Evolutionary conservation across 2,888 invertebrate species (phyloP), one percentile per base, ranked within the genome.

Genomic region (Drosophila atripex): DNA sequence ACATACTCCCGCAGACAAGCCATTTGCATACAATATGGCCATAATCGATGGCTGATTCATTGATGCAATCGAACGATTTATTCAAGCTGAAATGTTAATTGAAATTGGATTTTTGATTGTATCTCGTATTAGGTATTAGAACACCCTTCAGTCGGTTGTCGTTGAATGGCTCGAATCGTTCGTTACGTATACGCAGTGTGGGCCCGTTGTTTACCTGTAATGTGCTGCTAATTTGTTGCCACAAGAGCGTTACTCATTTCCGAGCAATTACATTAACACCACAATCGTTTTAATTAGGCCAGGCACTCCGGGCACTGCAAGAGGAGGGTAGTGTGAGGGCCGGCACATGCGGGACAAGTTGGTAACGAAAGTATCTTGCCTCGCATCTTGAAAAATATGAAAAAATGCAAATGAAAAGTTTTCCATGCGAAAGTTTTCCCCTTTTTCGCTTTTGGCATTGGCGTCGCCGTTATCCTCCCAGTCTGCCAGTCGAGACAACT

Each of bases 261-360:
- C 71, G 70, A 73, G 57, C 73, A 87, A 85, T 85, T 86, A 87
- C 73, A 70, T 75, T 87, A 87, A 79, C 79, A 76, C 69, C 71
- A 63, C 43, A 69, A 83, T 79, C 61, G 54, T 54, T 74, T 79
- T 78, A 82, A 85, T 86, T 85, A 78, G 74, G 50, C 53, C 66
- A 66, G 38, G 28, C 28, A 28, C 21, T 43, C 25, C 46, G 30
- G 51, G 28, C 51, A 45, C 35, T 21, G 30, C 25, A 30, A 7
- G 9, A 14, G 16, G 18, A 16, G 1, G 9, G 39, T 7, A 23
- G 35, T 6, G 35, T 6, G 2, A 6, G 7, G 12, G 11, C 32
- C 32, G 35, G 11, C 32, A 45, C 43, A 50, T 60, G 32, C 51
- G 16, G 49, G 60, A 60, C 30, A 16, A 35, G 38, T 9, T 8